Evolutionary conservation across 2,113 vertebrate species (phyloP).

Genomic region (Sinocyclocheilus anshuiensis): DNA sequence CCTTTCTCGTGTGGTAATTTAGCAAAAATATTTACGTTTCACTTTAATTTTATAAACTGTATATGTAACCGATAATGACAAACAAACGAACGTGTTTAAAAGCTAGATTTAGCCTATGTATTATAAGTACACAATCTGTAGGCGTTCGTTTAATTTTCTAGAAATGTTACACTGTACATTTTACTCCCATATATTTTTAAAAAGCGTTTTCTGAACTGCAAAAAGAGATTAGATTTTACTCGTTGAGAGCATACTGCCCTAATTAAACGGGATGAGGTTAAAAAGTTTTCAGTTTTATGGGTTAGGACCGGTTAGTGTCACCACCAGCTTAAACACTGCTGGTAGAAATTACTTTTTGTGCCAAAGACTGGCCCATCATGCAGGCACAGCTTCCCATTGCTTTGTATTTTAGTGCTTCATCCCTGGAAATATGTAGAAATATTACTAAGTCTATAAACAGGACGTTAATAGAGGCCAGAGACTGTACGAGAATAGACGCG

Average conservation of each 20-base stretch:
- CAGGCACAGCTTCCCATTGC: no score
- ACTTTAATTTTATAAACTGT: not conserved
- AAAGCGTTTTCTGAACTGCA: not conserved
- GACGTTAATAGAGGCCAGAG: no score
- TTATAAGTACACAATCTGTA: not conserved
- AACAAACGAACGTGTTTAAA: not conserved
- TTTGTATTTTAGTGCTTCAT: no score
- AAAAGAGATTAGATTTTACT: not conserved
- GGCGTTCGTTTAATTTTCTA: not conserved
- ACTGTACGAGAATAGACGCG: no score
- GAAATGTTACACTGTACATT: not conserved
- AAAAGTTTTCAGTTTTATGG: no score
- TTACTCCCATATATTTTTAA: not conserved
- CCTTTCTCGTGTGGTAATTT: not conserved
- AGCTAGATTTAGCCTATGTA: not conserved
- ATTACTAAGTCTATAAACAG: no score
- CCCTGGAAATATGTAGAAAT: no score
- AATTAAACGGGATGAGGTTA: not conserved
- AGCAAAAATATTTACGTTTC: not conserved
- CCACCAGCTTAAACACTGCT: not conserved
- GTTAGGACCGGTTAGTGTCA: not conserved
- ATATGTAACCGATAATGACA: not conserved
- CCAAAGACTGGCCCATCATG: no score
- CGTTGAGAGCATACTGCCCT: not conserved
- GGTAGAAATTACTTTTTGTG: no score